Percentiles rank a stretch among this genome's conserved stretches.
These are phyloP conservation scores for Pediacus dermestoides DNA, from an alignment of 2,888 invertebrate genomes.

Conservation along the genomic window DNA sequence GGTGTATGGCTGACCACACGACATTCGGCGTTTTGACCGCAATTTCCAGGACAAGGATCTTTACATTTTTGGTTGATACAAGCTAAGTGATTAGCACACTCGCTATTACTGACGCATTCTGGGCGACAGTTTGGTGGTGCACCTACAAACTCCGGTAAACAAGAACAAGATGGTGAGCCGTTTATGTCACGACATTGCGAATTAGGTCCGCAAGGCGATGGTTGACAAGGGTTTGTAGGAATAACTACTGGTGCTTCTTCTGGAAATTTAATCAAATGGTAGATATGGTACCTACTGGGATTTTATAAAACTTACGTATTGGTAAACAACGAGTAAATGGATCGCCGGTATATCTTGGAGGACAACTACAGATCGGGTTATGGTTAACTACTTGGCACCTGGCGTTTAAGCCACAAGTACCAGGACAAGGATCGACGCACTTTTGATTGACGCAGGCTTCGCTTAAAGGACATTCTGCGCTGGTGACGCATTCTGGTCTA, in stretches of 20 bases:
- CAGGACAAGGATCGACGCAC: conserved; percentile 74
- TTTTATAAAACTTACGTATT: conserved; percentile 37
- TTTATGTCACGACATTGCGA: conserved; percentile 64
- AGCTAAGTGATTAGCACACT: conserved; percentile 65
- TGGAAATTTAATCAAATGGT: conserved; percentile 5
- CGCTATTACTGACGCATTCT: conserved; percentile 71
- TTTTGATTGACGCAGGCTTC: conserved; percentile 70
- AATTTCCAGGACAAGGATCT: conserved; percentile 62
- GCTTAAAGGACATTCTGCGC: conserved; percentile 65
- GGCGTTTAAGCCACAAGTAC: conserved; percentile 70
- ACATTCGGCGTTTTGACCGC: conserved; percentile 57
- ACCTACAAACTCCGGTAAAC: conserved; percentile 68
- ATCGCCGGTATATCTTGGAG: conserved; percentile 62
- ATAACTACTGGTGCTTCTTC: conserved; percentile 31
- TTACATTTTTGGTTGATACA: conserved; percentile 72
- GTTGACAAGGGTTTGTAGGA: conserved; percentile 51
- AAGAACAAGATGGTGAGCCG: conserved; percentile 65
- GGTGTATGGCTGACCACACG: conserved; percentile 57
- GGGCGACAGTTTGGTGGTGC: conserved; percentile 72
- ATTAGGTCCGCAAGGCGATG: conserved; percentile 62
- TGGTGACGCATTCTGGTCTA: conserved; percentile 68
- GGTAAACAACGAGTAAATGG: conserved; percentile 59
- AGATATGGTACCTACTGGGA: background rate
- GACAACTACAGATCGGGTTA: conserved; percentile 70
- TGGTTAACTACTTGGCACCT: conserved; percentile 70